Evolutionary conservation across 2,113 vertebrate genomes (phyloP).

Genomic region (Microcebus griseorufus): DNA sequence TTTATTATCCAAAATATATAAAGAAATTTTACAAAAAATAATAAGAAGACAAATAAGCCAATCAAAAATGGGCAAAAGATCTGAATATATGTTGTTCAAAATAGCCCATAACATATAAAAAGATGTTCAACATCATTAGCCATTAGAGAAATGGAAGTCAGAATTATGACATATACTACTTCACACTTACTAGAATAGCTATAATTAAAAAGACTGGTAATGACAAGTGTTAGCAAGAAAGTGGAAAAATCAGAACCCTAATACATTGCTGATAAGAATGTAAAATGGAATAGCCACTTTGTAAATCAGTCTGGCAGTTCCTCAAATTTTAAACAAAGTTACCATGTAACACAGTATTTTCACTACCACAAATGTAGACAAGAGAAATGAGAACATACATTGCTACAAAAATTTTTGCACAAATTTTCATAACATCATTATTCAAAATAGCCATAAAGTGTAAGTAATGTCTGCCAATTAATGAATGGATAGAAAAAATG

Average conservation of each 20-base stretch:
- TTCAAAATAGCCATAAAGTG: neutral
- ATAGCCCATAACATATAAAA: neutral
- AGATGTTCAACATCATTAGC: neutral
- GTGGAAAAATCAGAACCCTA: neutral
- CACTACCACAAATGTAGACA: neutral
- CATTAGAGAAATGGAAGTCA: neutral
- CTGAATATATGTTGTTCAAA: neutral
- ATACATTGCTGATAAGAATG: neutral
- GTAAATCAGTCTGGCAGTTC: neutral
- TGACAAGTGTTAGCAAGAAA: neutral
- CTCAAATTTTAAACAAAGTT: neutral
- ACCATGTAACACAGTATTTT: neutral
- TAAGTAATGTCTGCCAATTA: neutral
- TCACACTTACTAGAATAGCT: neutral
- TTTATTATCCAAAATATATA: neutral
- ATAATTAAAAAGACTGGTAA: neutral
- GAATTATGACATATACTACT: neutral
- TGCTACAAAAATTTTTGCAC: neutral
- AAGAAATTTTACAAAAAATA: neutral
- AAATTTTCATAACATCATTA: neutral
- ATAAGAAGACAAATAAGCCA: neutral
- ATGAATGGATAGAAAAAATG: neutral
- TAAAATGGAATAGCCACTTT: neutral
- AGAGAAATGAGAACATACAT: neutral
- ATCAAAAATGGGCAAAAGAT: neutral